Base-by-base conservation (phyloP, 1,140 invertebrate species). In the Eriocheir sinensis region DNA sequence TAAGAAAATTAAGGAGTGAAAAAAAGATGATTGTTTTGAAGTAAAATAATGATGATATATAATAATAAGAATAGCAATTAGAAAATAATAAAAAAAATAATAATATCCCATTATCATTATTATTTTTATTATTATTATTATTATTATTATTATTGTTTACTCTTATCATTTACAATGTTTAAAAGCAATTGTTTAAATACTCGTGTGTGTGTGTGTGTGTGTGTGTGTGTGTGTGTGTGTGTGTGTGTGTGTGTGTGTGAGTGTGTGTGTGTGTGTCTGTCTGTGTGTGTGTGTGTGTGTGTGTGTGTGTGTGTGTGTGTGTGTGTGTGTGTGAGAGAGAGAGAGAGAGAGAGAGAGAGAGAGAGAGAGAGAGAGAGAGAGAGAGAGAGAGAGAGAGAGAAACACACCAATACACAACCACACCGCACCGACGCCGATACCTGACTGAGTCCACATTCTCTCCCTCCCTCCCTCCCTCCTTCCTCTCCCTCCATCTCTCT, bases 331-430 rank as follows among this genome's bases (percentile, higher is more conserved):
- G 4, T n/a, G 53, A 53, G 30, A 9, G 89, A 30, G 89, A 30
- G 27, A 90, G 44, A 90, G 89, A 91, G 48, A 60, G 48, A 91
- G 44, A 91, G 44, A 91, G 48, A 91, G 44, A 91, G 89, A 91
- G 44, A 88, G 88, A 53, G 88, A 32, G 89, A 72, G 48, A 72
- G 89, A 90, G 89, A 90, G 89, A 90, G 89, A 90, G 89, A 72
- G 89, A 90, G 89, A 90, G 89, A 41, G 79, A 83, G 72, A 92
- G 53, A 17, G 36, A 30, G 21, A 15, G n/a, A 0, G n/a, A 2
- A 34, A 3, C 44, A 41, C 32, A 41, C 21, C 48, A 53, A 9
- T 21, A 48, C 48, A 44, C 40, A 44, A 53, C 48, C 89, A 90
- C 34, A 86, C 83, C 40, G 34, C 83, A 38, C 83, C 40, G 21